Evolutionary conservation across 2,797 vertebrate species (phyloP), one percentile per base, ranked within the genome.

Genomic region (Selene dorsalis): DNA sequence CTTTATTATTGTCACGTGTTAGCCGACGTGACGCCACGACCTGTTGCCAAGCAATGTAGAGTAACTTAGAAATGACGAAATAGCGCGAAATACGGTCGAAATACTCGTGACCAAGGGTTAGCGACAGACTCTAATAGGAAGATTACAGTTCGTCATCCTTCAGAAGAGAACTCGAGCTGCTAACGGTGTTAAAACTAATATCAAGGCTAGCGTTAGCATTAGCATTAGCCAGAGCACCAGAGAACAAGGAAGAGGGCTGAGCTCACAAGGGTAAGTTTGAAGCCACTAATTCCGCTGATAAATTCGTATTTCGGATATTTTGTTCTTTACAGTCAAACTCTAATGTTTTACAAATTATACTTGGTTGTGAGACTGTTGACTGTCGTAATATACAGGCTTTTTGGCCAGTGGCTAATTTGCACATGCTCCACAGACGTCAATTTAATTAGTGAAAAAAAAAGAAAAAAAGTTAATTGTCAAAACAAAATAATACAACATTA

Each of bases 1-100:
- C 0, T n/a, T 39, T 87, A 53, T 80, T 86, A 10, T 85, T 56
- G 68, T 75, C 89, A 91, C 80, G 75, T 90, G 87, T 79, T 22
- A 0, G 0, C 0, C 0, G 65, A 32, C 5, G n/a, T 12, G 0
- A 2, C 2, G 4, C 13, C 2, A 1, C 18, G 0, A 24, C 20
- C 30, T n/a, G 65, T 24, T 16, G n/a, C 28, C 17, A 0, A 7
- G 57, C 11, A 3, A 3, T 62, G 7, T 2, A 14, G 28, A 0
- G 53, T 30, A 45, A 41, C 1, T 50, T 18, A 2, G 4, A 79
- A 67, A 43, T 87, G 74, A 85, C 60, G 84, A 80, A 86, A 88
- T 20, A 2, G 0, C 0, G 0, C 45, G 83, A 67, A 74, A 92
- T 8, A 0, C 24, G n/a, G n/a, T n/a, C n/a, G n/a, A n/a, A n/a